Conservation (phyloP, 2,113 vertebrate species). For the Catharus bicknelli region DNA sequence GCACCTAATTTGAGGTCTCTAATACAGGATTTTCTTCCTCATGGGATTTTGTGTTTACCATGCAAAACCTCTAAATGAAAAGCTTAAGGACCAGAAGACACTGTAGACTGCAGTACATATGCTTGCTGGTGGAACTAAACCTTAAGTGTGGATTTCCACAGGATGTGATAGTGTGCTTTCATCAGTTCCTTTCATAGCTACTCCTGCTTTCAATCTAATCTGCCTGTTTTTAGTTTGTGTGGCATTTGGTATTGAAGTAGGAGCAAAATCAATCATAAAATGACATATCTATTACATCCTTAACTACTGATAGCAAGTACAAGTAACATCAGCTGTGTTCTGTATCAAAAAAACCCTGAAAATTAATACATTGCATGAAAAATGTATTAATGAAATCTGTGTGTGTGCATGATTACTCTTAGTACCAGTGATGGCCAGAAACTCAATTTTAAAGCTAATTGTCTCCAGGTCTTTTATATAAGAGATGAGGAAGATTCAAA, state of each 20-base stretch:
- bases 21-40: neutral
- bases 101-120: neutral
- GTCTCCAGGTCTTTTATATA: neutral
- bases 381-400: neutral
- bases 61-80: neutral
- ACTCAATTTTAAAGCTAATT: neutral
- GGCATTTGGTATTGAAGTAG: neutral
- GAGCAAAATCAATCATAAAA: neutral
- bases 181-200: neutral
- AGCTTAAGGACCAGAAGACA: neutral
- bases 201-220: neutral
- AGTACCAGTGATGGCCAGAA: neutral
- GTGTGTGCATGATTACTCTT: neutral
- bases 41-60: neutral
- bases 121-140: neutral
- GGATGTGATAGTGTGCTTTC: neutral
- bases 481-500: neutral
- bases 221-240: neutral
- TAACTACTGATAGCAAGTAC: neutral
- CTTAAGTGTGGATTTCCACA: neutral
- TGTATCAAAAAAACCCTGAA: neutral
- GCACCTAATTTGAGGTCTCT: neutral
- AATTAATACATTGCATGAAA: neutral
- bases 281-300: neutral
- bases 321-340: neutral